A percentile compares a stretch with the other conserved stretches of the same genome.
Evolutionary conservation across 1,140 invertebrate species (phyloP).

Genomic region (Triops cancriformis): DNA sequence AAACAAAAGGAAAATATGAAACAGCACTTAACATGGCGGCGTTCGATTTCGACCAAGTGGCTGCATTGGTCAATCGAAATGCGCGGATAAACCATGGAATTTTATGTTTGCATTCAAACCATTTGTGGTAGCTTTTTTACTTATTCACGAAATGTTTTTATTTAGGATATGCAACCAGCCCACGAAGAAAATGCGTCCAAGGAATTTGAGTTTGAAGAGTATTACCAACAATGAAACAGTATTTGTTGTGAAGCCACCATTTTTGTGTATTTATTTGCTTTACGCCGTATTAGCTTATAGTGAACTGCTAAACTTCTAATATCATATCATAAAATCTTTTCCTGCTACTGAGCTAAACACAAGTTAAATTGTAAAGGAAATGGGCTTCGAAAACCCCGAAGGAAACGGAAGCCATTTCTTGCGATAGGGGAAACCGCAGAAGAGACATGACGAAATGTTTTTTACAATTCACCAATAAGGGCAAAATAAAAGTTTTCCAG

Average conservation of each 20-base stretch:
- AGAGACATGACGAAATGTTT: too few species aligned
- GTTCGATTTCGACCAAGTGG: too few species aligned
- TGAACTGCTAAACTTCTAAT: too few species aligned
- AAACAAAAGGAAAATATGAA: too few species aligned
- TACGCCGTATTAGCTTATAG: too few species aligned
- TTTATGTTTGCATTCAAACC: too few species aligned
- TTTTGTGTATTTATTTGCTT: not conserved
- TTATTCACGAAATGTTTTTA: not conserved
- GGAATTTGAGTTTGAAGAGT: not conserved
- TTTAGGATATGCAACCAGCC: not conserved
- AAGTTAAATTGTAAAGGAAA: not conserved
- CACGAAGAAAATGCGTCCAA: not conserved
- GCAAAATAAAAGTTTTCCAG: too few species aligned
- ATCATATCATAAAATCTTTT: not conserved
- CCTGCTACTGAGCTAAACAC: not conserved
- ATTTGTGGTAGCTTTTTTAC: too few species aligned
- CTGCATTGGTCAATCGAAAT: too few species aligned
- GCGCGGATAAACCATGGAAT: too few species aligned
- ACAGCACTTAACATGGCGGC: too few species aligned
- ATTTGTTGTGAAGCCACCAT: not conserved
- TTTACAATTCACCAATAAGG: too few species aligned
- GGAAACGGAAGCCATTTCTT: not conserved
- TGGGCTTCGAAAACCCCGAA: not conserved
- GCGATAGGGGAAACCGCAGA: not conserved
- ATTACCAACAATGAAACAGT: not conserved